A percentile compares a stretch with the other conserved stretches of the same genome.
phyloP scores from a whole-genome alignment of 2,888 invertebrate species.

The Gymnoscelis rufifasciata region DNA sequence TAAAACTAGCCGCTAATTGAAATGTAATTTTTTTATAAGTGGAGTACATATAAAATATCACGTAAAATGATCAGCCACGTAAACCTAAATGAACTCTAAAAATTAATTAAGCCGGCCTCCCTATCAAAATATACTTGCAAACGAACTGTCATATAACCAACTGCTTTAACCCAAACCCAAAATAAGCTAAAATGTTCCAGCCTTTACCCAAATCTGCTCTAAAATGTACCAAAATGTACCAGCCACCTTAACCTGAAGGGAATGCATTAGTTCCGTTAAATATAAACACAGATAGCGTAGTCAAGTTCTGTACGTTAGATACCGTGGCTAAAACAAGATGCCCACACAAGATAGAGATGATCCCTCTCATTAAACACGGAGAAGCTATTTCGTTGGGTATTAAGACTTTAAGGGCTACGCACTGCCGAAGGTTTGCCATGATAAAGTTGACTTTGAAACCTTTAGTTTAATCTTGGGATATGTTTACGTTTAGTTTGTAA shows the following conservation, averaged over 20 bases:
- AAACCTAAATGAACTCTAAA: too few relatives aligned
- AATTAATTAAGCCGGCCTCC: too few relatives aligned
- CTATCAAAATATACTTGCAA: too few relatives aligned
- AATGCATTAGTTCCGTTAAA: slow-evolving; percentile 23
- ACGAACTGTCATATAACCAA: too few relatives aligned
- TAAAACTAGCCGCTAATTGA: too few relatives aligned
- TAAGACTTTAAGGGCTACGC: slow-evolving; percentile 13
- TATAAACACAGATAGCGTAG: slow-evolving; percentile 20
- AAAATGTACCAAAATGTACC: too few relatives aligned
- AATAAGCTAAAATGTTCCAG: slow-evolving; percentile 44
- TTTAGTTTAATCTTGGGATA: slow-evolving; percentile 7
- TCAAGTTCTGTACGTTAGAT: slow-evolving; percentile 21
- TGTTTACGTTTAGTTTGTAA: slow-evolving; percentile 6
- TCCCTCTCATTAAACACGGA: slow-evolving; percentile 22
- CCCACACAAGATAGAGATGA: slow-evolving; percentile 19
- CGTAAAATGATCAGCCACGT: too few relatives aligned
- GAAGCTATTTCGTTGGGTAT: slow-evolving; percentile 15
- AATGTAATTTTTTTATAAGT: too few relatives aligned
- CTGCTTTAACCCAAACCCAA: too few relatives aligned
- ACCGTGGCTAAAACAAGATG: slow-evolving; percentile 19
- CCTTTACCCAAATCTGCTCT: slow-evolving; percentile 25
- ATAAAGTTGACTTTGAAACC: slow-evolving; percentile 9
- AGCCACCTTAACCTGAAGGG: slow-evolving; percentile 8
- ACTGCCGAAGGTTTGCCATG: slow-evolving; percentile 4
- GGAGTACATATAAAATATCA: too few relatives aligned